Evolutionary conservation across 2,888 invertebrate genomes (phyloP), one percentile per base, ranked within the genome.

Genomic region (Fragum whitleyi): DNA sequence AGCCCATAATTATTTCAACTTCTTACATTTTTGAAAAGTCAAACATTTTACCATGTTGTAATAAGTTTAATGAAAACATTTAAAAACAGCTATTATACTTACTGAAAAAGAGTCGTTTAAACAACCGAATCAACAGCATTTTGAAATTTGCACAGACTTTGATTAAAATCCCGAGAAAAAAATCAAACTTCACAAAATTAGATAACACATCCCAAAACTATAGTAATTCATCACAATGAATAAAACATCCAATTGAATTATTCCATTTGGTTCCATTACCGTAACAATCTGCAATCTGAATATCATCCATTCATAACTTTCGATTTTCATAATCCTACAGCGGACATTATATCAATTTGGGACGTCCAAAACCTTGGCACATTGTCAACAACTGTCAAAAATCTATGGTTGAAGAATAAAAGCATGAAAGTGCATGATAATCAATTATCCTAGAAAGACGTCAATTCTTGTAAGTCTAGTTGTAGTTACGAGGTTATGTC

Each of bases 41-140:
- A n/a, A n/a, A n/a, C n/a, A n/a, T n/a, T n/a, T n/a, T n/a, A n/a
- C n/a, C n/a, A n/a, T n/a, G n/a, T n/a, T n/a, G n/a, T n/a, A n/a
- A n/a, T n/a, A n/a, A n/a, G n/a, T n/a, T n/a, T n/a, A n/a, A n/a
- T n/a, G n/a, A n/a, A n/a, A n/a, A n/a, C n/a, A n/a, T n/a, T n/a
- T n/a, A n/a, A n/a, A n/a, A n/a, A n/a, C n/a, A n/a, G n/a, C n/a
- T n/a, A n/a, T 23, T 11, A 57, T 29, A 79, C 79, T 79, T 79
- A 79, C 79, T 72, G 68, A 75, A 75, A 59, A 79, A 79, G 16
- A 79, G 59, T n/a, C 68, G 65, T 42, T 65, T 65, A 36, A 65
- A 65, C 2, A 39, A 42, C 7, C 65, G 65, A 42, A 65, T 65
- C 21, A 65, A 21, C 65, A 65, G 36, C 65, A 65, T 65, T 32